These are phyloP conservation scores for Puntigrus tetrazona DNA, from an alignment of 2,113 vertebrate genomes.

Conservation along the genomic window DNA sequence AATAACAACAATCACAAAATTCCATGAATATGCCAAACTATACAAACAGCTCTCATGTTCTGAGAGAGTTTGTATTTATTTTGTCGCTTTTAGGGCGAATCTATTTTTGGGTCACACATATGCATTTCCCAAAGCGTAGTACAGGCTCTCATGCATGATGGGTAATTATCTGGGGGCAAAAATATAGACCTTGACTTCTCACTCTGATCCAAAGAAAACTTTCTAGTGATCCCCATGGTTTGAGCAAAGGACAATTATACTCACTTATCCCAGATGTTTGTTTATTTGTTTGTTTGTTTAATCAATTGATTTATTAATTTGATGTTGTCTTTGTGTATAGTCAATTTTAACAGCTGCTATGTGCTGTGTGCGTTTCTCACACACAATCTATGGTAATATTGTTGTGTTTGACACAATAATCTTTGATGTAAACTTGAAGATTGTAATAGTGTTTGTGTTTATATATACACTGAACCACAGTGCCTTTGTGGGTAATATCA, in stretches of 20 bases:
- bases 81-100: constrained; percentile 14
- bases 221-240: not conserved
- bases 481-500: no score
- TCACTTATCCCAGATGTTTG: not conserved
- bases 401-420: not conserved
- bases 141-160: constrained; percentile 46
- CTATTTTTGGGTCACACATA: constrained; percentile 42
- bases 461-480: not conserved
- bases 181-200: constrained; percentile 22
- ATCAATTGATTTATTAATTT: not conserved
- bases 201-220: constrained; percentile 5
- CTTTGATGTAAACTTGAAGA: not conserved
- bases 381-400: not conserved
- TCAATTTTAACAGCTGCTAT: not conserved
- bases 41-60: not conserved
- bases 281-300: not conserved
- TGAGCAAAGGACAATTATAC: not conserved
- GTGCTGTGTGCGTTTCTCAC: not conserved
- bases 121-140: constrained; percentile 42
- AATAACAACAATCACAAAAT: not conserved
- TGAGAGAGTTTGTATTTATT: constrained; percentile 9
- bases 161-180: constrained; percentile 33
- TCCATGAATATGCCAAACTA: not conserved
- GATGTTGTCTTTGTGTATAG: not conserved
- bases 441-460: not conserved